Base-by-base conservation (phyloP, 1,140 invertebrate genomes). In the Solenopsis invicta region DNA sequence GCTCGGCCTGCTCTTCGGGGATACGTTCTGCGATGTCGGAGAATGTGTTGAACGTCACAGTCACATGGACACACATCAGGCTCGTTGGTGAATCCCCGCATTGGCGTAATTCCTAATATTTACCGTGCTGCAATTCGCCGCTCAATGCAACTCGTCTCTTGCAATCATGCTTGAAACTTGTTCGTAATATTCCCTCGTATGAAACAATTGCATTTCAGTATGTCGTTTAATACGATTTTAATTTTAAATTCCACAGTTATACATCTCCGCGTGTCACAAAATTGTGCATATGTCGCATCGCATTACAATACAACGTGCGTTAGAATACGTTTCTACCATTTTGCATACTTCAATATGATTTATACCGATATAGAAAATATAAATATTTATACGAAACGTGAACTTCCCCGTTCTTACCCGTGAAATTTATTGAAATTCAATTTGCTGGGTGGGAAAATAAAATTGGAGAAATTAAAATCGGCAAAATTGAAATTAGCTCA, bases 31-130 rank as follows among this genome's bases (percentile, higher is more conserved):
- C 52, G 59, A 48, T 84, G 34, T 72, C 67, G 62, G 80, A 37
- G 67, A 92, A 89, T 93, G 93, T 94, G 94, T 84, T 84, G 94
- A 94, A 94, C 93, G 94, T 94, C 91, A 94, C 93, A 93, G 86
- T 91, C 50, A 74, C 67, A 85, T 93, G 92, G 92, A 89, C 92
- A 93, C 86, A 88, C n/a, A 37, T 50, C 24, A 37, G 41, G 21
- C 45, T 54, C 54, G 87, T 21, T 34, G 64, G n/a, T 6, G 52
- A 77, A 54, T 62, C 54, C 67, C 54, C 67, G 78, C 50, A 48
- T 74, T 29, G 75, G 24, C 54, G 24, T 76, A 77, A 78, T 64
- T 89, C 69, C n/a, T 29, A 56, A 86, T 89, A 80, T 89, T 72
- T 67, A 29, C 16, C 18, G n/a, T 50, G 61, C 29, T 21, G 18